phyloP scores from a whole-genome alignment of 2,113 vertebrate species.

The Scomber scombrus region DNA sequence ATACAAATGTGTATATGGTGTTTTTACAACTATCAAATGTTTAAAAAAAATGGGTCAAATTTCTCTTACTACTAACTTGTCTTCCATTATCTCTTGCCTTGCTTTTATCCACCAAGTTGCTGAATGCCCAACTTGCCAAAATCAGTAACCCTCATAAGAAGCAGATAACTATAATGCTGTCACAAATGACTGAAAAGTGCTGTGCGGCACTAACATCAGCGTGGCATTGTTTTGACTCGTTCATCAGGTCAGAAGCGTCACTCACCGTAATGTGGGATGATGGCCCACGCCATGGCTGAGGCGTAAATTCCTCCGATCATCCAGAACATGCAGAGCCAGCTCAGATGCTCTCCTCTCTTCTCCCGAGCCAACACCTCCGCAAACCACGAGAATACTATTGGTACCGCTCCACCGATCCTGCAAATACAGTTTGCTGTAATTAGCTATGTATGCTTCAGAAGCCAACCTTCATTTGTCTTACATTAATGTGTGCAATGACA shows the following conservation, averaged over 20 bases:
- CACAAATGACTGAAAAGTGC: neutral
- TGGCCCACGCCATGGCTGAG: conserved; percentile 99
- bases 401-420: conserved; percentile 95
- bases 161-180: neutral
- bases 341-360: conserved; percentile 96
- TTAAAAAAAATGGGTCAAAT: too few relatives aligned
- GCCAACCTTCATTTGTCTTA: neutral
- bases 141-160: neutral
- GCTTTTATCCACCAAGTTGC: too few relatives aligned
- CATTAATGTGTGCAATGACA: neutral
- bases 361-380: conserved; percentile 95
- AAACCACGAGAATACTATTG: conserved; percentile 96
- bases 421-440: conserved; percentile 25
- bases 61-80: too few relatives aligned
- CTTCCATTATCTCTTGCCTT: too few relatives aligned
- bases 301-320: conserved; percentile 99
- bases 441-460: neutral
- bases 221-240: neutral
- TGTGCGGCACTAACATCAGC: neutral
- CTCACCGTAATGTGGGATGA: conserved; percentile 99
- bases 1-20: too few relatives aligned
- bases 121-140: too few relatives aligned
- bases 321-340: conserved; percentile 99
- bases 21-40: too few relatives aligned
- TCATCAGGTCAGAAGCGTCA: neutral